A percentile compares a stretch with the other conserved stretches of the same genome.
Conservation (phyloP, 2,888 invertebrate genomes). For the Sympetrum striolatum region DNA sequence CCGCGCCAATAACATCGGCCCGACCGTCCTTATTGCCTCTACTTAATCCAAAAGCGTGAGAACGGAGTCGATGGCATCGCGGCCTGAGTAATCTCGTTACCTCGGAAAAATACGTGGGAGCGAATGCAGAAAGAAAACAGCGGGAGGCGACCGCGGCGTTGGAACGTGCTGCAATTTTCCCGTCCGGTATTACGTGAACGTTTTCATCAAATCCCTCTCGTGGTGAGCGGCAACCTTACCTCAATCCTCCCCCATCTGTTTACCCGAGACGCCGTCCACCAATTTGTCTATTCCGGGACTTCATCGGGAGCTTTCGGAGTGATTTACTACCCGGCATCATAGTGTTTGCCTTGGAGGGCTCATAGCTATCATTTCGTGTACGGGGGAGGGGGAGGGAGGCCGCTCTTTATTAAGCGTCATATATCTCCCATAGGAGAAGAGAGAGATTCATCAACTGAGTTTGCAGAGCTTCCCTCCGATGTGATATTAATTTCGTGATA, state of each 20-base stretch:
- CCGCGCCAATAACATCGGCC: not conserved
- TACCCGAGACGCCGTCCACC: not conserved
- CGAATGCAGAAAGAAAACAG: not conserved
- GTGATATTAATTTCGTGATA: not conserved
- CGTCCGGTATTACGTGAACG: not conserved
- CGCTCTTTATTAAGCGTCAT: not conserved
- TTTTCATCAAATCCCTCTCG: not conserved
- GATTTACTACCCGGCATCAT: constrained; percentile 31
- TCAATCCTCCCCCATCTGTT: not conserved
- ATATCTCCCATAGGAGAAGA: not conserved
- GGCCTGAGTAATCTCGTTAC: not conserved
- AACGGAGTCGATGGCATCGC: not conserved
- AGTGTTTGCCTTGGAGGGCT: constrained; percentile 23
- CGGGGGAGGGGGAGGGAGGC: not conserved
- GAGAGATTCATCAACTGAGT: not conserved
- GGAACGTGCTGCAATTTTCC: not conserved
- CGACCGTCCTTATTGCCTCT: not conserved
- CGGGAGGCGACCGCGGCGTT: not conserved
- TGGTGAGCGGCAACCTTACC: not conserved
- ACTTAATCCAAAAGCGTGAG: not conserved
- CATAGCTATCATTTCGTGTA: not conserved
- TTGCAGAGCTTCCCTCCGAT: not conserved
- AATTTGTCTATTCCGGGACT: constrained; percentile 37
- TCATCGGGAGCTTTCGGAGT: constrained; percentile 29
- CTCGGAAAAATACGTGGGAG: not conserved